Percentiles rank a stretch among this genome's conserved stretches.
Conservation (phyloP, 2,888 invertebrate genomes). For the Pristionchus maxplancki region DNA sequence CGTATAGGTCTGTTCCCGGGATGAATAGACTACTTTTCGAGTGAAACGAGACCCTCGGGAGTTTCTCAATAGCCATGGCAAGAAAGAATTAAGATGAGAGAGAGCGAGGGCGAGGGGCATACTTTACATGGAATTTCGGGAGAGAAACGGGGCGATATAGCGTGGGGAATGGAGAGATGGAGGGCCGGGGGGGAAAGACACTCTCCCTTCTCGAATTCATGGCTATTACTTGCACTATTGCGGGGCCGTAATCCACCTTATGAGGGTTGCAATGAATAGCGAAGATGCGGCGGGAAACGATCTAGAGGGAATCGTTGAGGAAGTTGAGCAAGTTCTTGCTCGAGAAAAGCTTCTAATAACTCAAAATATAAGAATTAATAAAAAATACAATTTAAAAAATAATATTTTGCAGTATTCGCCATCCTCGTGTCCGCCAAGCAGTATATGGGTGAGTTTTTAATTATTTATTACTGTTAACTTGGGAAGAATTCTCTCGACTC, state of each 20-base stretch:
- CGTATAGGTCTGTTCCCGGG: neutral
- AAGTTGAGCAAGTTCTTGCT: neutral
- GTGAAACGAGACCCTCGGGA: conserved; percentile 43
- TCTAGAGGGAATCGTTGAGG: neutral
- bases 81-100: conserved; percentile 50
- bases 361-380: neutral
- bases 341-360: neutral
- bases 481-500: too few species aligned
- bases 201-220: conserved; percentile 32
- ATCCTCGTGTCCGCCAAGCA: conserved; percentile 77
- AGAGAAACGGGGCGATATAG: neutral
- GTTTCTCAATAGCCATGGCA: conserved; percentile 34
- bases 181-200: neutral
- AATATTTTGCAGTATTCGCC: conserved; percentile 73
- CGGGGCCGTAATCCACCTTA: conserved; percentile 44
- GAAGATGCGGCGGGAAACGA: neutral
- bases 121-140: conserved; percentile 40
- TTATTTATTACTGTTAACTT: neutral
- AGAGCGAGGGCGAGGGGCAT: neutral
- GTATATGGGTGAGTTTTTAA: conserved; percentile 71
- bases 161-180: neutral
- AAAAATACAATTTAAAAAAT: neutral
- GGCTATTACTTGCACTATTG: conserved; percentile 48
- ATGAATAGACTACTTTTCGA: neutral
- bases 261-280: conserved; percentile 39